A percentile compares a stretch with the other conserved stretches of the same genome.
Conservation (phyloP, 2,113 vertebrate genomes). For the Nicator chloris region DNA sequence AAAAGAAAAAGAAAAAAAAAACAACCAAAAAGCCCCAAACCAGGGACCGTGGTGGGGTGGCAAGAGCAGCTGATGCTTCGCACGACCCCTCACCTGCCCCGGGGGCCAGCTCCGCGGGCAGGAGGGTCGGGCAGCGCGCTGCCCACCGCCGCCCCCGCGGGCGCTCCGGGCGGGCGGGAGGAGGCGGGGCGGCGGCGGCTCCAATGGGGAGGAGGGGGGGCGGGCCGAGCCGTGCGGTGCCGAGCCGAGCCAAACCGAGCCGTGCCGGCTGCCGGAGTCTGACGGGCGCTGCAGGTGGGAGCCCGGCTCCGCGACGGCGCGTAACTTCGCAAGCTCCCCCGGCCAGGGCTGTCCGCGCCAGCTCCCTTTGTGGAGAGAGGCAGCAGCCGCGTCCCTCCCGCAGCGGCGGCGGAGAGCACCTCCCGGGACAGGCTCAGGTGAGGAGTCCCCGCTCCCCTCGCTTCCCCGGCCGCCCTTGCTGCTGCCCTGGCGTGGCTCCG, state of each 20-base stretch:
- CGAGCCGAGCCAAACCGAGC: neutral
- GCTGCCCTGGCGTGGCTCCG: neutral
- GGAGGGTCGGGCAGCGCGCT: no score
- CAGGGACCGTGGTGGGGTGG: no score
- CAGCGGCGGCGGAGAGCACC: neutral
- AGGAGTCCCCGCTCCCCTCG: neutral
- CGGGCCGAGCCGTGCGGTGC: neutral
- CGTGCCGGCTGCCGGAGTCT: neutral
- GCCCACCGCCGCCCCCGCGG: neutral
- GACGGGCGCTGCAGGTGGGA: slow-evolving; percentile 71
- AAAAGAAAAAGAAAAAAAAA: neutral
- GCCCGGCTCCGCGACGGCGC: neutral
- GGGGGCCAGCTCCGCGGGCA: neutral
- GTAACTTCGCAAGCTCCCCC: neutral
- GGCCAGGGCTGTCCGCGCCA: neutral
- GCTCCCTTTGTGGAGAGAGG: neutral
- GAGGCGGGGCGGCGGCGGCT: neutral
- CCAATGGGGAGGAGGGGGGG: neutral
- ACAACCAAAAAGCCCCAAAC: neutral
- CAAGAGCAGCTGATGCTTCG: neutral
- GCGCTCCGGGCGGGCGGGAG: neutral
- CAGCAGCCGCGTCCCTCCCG: neutral
- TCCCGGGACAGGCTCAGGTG: slow-evolving; percentile 52
- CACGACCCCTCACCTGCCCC: neutral
- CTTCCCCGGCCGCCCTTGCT: no score